Evolutionary conservation across 2,888 invertebrate species (phyloP), one percentile per base, ranked within the genome.

Genomic region (Habroteleia sp.): DNA sequence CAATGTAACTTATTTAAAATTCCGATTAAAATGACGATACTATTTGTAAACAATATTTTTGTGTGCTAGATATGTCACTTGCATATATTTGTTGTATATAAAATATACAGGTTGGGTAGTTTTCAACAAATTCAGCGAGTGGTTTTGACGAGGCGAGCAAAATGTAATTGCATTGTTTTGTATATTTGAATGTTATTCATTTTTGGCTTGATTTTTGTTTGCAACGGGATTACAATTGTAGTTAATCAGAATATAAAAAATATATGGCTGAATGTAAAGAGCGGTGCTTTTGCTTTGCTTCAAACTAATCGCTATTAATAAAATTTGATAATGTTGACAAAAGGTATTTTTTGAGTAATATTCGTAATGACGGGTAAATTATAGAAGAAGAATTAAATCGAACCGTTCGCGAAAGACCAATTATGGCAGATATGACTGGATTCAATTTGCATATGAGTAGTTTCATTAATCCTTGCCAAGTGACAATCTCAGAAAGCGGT

Each of bases 391-490:
- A 20, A 20, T 20, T 20, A 20, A 20, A 20, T 2, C 20, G 20
- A 20, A 20, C 4, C 20, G 4, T 20, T 20, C 4, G 20, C 20
- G n/a, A 4, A 20, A 13, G 29, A 41, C 27, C 41, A 68, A 58
- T 23, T 52, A 44, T 60, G 48, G 23, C 44, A 52, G 17, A 41
- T 20, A 29, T 16, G 41, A 48, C 46, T 23, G 69, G 60, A 46
- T 35, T 48, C 48, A 74, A 81, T 82, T 81, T 83, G 81, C 80
- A 81, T 82, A 77, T 81, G 79, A 81, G 81, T 81, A 77, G 78
- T 80, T 81, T 81, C 79, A 79, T 80, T 80, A 81, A 79, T 76
- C 72, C 52, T 35, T 44, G 33, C 44, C 44, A 35, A 17, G 13
- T 29, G 33, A 10, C 20, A 8, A 42, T 44, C 29, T 46, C 46